Conservation (phyloP, 2,113 vertebrate genomes). For the Gobiocypris rarus region DNA sequence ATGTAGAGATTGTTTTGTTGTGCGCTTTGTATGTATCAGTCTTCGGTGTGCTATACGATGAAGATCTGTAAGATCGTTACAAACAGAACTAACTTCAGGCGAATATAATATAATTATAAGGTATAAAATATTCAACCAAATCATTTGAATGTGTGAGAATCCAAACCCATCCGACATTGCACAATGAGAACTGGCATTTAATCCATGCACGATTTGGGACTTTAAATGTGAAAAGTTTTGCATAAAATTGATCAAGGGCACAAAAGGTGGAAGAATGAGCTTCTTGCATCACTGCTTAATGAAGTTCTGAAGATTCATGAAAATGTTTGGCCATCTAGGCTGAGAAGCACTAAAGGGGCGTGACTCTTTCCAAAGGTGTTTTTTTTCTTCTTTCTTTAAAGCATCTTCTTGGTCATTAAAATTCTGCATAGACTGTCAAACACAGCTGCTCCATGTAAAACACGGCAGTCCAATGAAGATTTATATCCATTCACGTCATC, state of each 20-base stretch:
- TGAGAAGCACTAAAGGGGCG: background rate
- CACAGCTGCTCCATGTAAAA: background rate
- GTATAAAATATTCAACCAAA: no score
- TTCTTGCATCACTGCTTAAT: background rate
- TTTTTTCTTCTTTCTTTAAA: background rate
- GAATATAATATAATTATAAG: background rate
- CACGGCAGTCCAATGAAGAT: background rate
- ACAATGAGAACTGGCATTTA: background rate
- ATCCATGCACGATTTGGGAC: conserved; percentile 10
- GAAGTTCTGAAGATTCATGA: conserved; percentile 20
- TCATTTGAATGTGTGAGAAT: background rate
- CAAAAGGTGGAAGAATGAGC: conserved; percentile 20
- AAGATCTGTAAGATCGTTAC: background rate
- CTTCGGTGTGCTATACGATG: background rate
- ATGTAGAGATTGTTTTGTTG: background rate
- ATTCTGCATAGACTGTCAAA: background rate
- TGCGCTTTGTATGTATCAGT: background rate
- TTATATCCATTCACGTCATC: background rate
- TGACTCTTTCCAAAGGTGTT: conserved; percentile 11
- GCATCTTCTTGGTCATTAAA: background rate
- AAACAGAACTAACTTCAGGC: background rate
- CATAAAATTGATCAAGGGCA: conserved; percentile 21
- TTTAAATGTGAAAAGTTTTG: conserved; percentile 29
- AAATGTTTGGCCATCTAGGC: conserved; percentile 13
- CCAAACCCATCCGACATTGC: background rate